Conservation (phyloP, 2,797 vertebrate species). For the Enteromius afrohamiltoni region DNA sequence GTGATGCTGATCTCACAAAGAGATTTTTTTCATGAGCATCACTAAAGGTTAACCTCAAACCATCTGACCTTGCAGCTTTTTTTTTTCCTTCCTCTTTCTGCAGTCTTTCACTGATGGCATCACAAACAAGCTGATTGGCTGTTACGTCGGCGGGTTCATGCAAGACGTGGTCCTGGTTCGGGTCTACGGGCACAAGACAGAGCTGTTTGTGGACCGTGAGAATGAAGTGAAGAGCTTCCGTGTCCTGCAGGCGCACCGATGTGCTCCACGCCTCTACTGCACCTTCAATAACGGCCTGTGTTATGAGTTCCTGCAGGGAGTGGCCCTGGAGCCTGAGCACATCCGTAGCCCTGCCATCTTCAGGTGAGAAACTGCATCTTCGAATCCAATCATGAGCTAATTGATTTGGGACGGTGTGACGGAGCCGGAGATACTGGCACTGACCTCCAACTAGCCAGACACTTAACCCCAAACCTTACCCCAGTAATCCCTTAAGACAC, state of each 20-base stretch:
- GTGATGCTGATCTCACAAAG: slow-evolving; percentile 18
- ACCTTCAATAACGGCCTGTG: slow-evolving; percentile 97
- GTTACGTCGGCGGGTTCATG: slow-evolving; percentile 84
- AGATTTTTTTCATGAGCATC: slow-evolving; percentile 11
- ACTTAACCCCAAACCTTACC: slow-evolving; percentile 22
- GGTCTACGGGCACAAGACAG: slow-evolving; percentile 96
- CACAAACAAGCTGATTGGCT: slow-evolving; percentile 96
- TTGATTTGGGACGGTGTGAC: background rate
- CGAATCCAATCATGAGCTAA: slow-evolving; percentile 7
- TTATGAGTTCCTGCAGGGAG: slow-evolving; percentile 94
- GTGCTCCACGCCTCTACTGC: slow-evolving; percentile 92
- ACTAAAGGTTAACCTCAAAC: slow-evolving; percentile 30
- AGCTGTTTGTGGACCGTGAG: slow-evolving; percentile 91
- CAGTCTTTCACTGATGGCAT: slow-evolving; percentile 97
- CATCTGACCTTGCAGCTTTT: background rate
- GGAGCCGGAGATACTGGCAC: background rate
- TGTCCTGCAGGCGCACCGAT: slow-evolving; percentile 90
- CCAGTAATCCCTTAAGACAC: slow-evolving; percentile 33
- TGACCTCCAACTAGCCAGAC: slow-evolving; percentile 40
- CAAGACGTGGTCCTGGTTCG: slow-evolving; percentile 93
- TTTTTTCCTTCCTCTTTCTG: slow-evolving; percentile 23
- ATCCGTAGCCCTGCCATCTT: slow-evolving; percentile 88
- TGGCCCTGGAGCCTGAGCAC: slow-evolving; percentile 89
- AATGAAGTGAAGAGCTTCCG: slow-evolving; percentile 97
- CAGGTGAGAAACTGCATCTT: slow-evolving; percentile 74